Evolutionary conservation across 2,888 invertebrate species (phyloP), one percentile per base, ranked within the genome.

Genomic region (Heteromyza rotundicornis): DNA sequence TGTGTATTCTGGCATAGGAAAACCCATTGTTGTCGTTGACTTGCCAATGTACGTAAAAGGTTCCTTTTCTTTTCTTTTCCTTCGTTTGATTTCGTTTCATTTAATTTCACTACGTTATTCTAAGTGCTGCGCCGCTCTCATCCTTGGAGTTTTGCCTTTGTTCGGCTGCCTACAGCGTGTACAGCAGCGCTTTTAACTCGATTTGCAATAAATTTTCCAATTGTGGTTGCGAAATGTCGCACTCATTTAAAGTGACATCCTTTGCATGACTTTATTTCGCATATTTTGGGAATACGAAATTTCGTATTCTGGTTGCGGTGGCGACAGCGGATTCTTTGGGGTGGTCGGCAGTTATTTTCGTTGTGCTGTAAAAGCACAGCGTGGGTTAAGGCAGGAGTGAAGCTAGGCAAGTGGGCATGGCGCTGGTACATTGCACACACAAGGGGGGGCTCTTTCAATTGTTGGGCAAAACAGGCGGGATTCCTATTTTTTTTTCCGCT

Each of bases 151-250:
- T 5, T 5, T 32, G 32, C 7, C 32, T 32, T 32, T 32, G 14
- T 40, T 7, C 16, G 16, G 12, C n/a, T 32, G 17, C 32, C 17
- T 32, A 5, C 32, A 35, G 2, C 19, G 53, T 32, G 36, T 35
- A 27, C 24, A 5, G 32, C 47, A 10, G n/a, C 27, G 14, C 10
- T 24, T 49, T 57, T 47, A 57, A 40, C 27, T 24, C 23, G 32
- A 47, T 57, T 57, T 57, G 57, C 57, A 57, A 47, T 57, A 57
- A 57, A 47, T 57, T 57, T 49, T 40, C 27, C 47, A 47, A 47
- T 57, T 57, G 44, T 49, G 57, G 40, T 57, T 57, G 16, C 24
- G 23, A 16, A n/a, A 14, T 56, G 56, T 44, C 44, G 12, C 20
- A 36, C n/a, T 52, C 52, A 23, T 47, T 56, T 44, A 40, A 40